Evolutionary conservation across 2,888 invertebrate species (phyloP).

Genomic region (Megastigmus dorsalis): DNA sequence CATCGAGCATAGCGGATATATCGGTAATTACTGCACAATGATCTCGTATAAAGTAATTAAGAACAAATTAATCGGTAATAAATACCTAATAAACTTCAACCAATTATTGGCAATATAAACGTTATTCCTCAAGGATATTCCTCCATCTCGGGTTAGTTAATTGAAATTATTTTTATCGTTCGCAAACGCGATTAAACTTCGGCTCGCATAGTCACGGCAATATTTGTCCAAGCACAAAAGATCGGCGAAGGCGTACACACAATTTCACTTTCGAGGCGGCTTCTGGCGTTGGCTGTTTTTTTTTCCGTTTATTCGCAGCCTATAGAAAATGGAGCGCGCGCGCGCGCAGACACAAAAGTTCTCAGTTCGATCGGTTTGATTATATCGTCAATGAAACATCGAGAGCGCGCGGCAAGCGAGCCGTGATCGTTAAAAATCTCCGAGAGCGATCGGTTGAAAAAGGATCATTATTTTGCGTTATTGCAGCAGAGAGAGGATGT

Average conservation of each 20-base stretch:
- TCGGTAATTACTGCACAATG: too few species aligned
- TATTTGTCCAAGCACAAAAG: too few species aligned
- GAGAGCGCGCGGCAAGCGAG: constrained; percentile 11
- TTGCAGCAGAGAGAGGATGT: constrained; percentile 27
- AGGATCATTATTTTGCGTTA: constrained; percentile 27
- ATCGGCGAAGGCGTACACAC: too few species aligned
- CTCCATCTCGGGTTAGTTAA: too few species aligned
- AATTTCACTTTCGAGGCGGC: background rate
- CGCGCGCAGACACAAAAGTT: background rate
- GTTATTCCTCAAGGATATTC: too few species aligned
- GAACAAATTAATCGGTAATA: too few species aligned
- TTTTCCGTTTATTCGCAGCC: too few species aligned
- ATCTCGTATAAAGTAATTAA: too few species aligned
- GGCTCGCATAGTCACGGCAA: background rate
- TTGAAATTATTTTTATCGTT: background rate
- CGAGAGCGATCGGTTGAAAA: constrained; percentile 19
- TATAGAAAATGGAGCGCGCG: constrained; percentile 2
- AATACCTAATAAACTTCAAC: too few species aligned
- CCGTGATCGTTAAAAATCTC: constrained; percentile 28
- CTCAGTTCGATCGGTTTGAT: background rate
- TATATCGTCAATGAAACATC: constrained; percentile 31
- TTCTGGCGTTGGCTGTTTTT: background rate
- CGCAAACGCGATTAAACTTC: background rate
- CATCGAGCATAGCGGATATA: too few species aligned
- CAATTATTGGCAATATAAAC: too few species aligned